Base-by-base conservation (phyloP, 2,113 vertebrate genomes). In the Oxyruncus cristatus region DNA sequence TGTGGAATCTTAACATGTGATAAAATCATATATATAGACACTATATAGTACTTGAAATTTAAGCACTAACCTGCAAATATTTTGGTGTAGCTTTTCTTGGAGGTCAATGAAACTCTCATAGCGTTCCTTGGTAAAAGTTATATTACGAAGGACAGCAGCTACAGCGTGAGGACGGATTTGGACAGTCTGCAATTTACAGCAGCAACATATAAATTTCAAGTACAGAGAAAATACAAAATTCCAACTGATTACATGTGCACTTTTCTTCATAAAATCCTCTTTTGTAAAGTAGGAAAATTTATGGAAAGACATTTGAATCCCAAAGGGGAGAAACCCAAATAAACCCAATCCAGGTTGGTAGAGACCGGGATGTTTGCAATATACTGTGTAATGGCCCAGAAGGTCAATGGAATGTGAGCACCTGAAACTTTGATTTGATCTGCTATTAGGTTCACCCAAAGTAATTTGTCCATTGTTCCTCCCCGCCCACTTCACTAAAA, bases 51-150 rank as follows among this genome's bases (percentile, higher is more conserved):
- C 4, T 62, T 65, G 5, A 39, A 71, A 63, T 42, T 24, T 14
- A 23, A 63, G 55, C 58, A 96, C 98, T 88, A 74, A 99, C 99
- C 99, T 99, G 99, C 99, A 99, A 90, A 99, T 98, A 74, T 99
- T 99, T 96, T 99, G 99, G 96, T 99, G 99, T 17, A 99, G 98
- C 77, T 99, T 99, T 81, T 99, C 99, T 74, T 99, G 99, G 91
- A 99, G 98, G 90, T 99, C 99, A 39, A 99, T 99, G 98, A 99
- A 99, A 91, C 99, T 99, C 79, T 99, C 99, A 1, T 99, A 99
- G 6, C 99, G 97, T 33, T 99, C 99, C 96, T 98, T 98, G 21
- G 98, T 99, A 81, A 99, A 99, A 61, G 98, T 99, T 88, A 99
- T 98, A 86, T 99, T 98, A 33, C 99, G 98, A 85, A 99, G 98